These are phyloP conservation scores for Ciconia nigra DNA, from an alignment of 2,797 vertebrate species.

Conservation along the genomic window DNA sequence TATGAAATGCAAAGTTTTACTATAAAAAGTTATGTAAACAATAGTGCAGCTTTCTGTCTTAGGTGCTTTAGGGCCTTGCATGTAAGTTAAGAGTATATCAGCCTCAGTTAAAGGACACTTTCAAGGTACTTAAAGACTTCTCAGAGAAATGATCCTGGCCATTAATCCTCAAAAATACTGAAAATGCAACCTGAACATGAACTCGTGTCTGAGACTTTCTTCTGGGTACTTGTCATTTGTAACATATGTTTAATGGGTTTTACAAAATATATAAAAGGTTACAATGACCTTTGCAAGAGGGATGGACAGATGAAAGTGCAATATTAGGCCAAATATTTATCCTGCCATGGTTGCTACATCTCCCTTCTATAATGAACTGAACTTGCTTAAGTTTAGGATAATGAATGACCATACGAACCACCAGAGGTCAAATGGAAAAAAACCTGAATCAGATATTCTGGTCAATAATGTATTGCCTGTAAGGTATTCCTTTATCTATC, in stretches of 20 bases:
- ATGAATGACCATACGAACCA: neutral
- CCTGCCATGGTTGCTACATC: neutral
- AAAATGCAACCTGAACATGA: neutral
- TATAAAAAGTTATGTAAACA: neutral
- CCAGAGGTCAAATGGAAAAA: neutral
- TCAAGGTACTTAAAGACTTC: neutral
- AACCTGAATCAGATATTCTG: neutral
- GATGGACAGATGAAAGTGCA: neutral
- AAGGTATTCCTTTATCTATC: constrained; percentile 16
- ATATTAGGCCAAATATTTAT: neutral
- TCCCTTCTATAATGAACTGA: neutral
- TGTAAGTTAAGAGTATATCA: neutral
- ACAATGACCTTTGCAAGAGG: neutral
- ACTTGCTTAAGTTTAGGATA: neutral
- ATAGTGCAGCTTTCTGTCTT: neutral
- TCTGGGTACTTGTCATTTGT: neutral
- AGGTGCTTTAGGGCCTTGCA: neutral
- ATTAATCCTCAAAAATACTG: neutral
- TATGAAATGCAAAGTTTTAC: neutral
- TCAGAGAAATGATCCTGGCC: neutral
- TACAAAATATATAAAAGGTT: neutral
- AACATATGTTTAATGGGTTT: neutral
- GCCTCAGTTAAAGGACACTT: neutral
- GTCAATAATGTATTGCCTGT: neutral
- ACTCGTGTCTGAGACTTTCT: neutral